phyloP scores from a whole-genome alignment of 2,888 invertebrate species.

The Lottia gigantea region DNA sequence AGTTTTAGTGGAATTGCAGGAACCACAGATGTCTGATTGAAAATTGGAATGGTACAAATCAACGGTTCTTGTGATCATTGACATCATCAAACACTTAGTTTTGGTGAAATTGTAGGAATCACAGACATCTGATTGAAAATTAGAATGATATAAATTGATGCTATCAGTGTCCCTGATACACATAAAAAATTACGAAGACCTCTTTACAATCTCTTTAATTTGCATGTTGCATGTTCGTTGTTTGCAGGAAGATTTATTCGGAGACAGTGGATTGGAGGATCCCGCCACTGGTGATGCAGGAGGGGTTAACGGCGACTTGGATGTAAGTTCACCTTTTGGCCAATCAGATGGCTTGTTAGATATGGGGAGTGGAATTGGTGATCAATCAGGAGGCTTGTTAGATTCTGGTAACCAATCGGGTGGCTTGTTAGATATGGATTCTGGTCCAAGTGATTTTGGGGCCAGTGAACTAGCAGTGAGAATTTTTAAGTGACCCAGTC shows the following conservation, averaged over 20 bases:
- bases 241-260: slow-evolving; percentile 19
- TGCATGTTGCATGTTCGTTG: neutral
- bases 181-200: no score
- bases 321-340: slow-evolving; percentile 13
- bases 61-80: no score
- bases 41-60: no score
- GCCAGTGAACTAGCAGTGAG: slow-evolving; percentile 13
- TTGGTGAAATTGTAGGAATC: no score
- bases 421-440: slow-evolving; percentile 17
- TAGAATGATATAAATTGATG: no score
- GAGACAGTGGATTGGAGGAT: slow-evolving; percentile 12
- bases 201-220: no score
- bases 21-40: no score
- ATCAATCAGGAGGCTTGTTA: slow-evolving; percentile 5
- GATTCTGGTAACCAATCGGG: neutral
- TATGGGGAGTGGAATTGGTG: slow-evolving; percentile 8
- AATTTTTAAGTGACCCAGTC: neutral
- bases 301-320: slow-evolving; percentile 8
- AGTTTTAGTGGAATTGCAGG: no score
- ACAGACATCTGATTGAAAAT: no score
- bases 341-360: slow-evolving; percentile 18
- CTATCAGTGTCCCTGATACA: no score
- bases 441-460: neutral
- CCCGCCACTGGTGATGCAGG: neutral
- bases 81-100: no score